phyloP scores from a whole-genome alignment of 2,888 invertebrate genomes.

The Nomada fabriciana region DNA sequence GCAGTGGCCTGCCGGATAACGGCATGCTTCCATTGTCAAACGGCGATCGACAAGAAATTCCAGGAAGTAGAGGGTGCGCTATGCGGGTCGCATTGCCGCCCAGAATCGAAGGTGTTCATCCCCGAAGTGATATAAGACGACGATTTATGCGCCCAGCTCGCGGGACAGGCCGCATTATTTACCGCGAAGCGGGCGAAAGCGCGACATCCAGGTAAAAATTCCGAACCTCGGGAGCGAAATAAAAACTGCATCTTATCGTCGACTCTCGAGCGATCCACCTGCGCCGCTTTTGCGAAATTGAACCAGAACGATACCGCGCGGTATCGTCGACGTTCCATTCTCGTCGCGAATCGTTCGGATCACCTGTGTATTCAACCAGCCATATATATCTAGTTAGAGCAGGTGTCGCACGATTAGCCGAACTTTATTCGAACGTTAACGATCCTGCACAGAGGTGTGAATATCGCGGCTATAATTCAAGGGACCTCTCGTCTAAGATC shows the following conservation, averaged over 20 bases:
- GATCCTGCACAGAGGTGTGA: too few relatives aligned
- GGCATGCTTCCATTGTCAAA: conserved; percentile 43
- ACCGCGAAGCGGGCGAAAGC: conserved; percentile 27
- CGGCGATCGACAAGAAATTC: conserved; percentile 49
- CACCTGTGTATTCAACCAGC: too few relatives aligned
- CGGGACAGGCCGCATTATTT: conserved; percentile 69
- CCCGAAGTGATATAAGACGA: conserved; percentile 72
- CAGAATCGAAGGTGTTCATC: conserved; percentile 52
- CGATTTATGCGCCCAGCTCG: conserved; percentile 74
- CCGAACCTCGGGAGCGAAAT: conserved; percentile 27
- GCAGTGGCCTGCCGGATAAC: conserved; percentile 3
- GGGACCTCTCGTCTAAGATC: too few relatives aligned
- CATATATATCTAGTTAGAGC: too few relatives aligned
- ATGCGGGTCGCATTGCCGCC: too few relatives aligned
- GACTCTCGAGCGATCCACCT: conserved; percentile 17
- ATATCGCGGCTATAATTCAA: too few relatives aligned
- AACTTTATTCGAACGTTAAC: too few relatives aligned
- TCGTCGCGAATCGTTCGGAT: too few relatives aligned
- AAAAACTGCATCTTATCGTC: conserved; percentile 43
- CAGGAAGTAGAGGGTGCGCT: background rate
- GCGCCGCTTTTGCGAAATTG: conserved; percentile 23
- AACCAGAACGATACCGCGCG: conserved; percentile 15
- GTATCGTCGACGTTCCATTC: background rate
- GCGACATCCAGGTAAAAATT: conserved; percentile 51
- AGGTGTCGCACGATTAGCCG: too few relatives aligned